Evolutionary conservation across 2,797 vertebrate genomes (phyloP), one percentile per base, ranked within the genome.

Genomic region (Chromis chromis): DNA sequence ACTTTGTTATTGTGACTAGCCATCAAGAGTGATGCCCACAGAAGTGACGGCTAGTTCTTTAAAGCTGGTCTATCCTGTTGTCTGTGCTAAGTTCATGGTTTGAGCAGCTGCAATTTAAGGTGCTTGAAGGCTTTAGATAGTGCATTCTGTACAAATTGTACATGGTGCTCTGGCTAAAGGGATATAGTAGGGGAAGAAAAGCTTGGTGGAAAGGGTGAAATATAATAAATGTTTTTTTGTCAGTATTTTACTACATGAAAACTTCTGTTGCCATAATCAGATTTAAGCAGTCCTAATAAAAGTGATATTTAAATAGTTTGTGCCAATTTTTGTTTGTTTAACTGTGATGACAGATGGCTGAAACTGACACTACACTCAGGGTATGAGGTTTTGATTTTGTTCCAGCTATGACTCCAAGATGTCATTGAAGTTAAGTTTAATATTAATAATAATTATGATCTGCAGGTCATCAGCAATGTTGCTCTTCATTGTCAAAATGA

Each of bases 401-500:
- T 69, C 33, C 27, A 59, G 10, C 6, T 17, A 21, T 44, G 54
- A 3, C 31, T 65, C 6, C 50, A 14, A 70, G 7, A 52, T 61
- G 56, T 55, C 27, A 64, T 17, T 4, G 25, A 64, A 73, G 63
- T 71, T 46, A 11, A 39, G 67, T 57, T 59, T 25, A 67, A 55
- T 54, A 36, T 11, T 36, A 27, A 17, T 49, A 60, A 55, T 48
- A 46, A 69, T 68, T 64, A 57, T 17, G 16, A 66, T 81, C 60
- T 44, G 56, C 25, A 40, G 13, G 28, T 59, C 48, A 52, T n/a
- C 12, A 21, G 4, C 27, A 40, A 14, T 36, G 44, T 17, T 60
- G 12, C 27, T 46, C 17, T 57, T 62, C 8, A 40, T 52, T 63
- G n/a, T 49, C 25, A 16, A 4, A 56, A 61, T 49, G 33, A 60